Percentiles rank a stretch among this genome's conserved stretches.
Conservation (phyloP, 2,797 vertebrate species). For the Hypotaenidia philippensis region DNA sequence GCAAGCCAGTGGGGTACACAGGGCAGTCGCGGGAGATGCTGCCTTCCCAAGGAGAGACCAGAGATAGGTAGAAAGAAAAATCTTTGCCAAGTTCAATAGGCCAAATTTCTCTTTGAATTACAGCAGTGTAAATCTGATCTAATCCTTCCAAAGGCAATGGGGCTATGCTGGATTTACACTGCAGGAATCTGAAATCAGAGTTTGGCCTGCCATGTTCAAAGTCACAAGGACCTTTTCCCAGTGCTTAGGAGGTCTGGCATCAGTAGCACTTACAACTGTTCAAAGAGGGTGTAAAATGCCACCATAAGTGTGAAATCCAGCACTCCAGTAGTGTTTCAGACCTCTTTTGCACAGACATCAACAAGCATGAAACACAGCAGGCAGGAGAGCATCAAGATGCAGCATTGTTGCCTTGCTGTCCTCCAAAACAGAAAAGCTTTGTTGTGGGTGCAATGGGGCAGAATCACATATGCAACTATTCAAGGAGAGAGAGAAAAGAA, state of each 20-base stretch:
- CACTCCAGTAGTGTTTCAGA: not conserved
- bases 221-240: not conserved
- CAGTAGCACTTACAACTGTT: not conserved
- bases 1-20: not conserved
- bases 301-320: not conserved
- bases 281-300: not conserved
- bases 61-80: conserved; percentile 2
- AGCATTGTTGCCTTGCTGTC: not conserved
- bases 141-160: conserved; percentile 1
- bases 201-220: conserved; percentile 10
- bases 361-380: not conserved
- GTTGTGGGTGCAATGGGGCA: not conserved
- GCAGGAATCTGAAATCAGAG: not conserved
- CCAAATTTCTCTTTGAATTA: conserved; percentile 29
- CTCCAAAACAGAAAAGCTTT: not conserved
- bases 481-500: not conserved
- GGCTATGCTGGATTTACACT: not conserved
- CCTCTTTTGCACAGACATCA: not conserved
- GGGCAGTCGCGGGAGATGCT: not conserved
- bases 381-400: not conserved
- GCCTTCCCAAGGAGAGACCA: not conserved
- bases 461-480: not conserved
- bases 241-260: not conserved
- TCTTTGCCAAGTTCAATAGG: conserved; percentile 10
- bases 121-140: not conserved